Percentiles rank a stretch among this genome's conserved stretches.
phyloP scores from a whole-genome alignment of 2,888 invertebrate genomes.

The Vanessa cardui region DNA sequence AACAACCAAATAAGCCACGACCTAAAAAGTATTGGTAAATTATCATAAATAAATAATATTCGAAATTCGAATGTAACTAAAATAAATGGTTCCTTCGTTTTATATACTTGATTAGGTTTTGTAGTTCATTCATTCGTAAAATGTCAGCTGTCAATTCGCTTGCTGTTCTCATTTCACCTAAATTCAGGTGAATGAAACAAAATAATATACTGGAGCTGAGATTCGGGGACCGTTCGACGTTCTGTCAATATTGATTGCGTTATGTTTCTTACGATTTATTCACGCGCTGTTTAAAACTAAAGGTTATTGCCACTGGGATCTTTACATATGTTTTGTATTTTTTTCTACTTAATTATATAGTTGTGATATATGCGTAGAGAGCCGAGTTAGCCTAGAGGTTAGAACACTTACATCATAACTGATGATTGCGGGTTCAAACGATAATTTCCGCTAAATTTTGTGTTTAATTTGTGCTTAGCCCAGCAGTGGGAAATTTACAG shows the following conservation, averaged over 20 bases:
- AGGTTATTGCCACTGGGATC: too few relatives aligned
- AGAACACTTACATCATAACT: too few relatives aligned
- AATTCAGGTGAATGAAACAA: constrained; percentile 16
- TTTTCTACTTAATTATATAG: too few relatives aligned
- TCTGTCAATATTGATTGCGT: constrained; percentile 1
- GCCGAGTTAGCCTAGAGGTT: too few relatives aligned
- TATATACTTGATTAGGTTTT: constrained; percentile 2
- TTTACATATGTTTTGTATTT: too few relatives aligned
- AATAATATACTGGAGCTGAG: constrained; percentile 22
- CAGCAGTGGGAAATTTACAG: too few relatives aligned
- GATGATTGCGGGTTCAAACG: too few relatives aligned
- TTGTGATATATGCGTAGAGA: too few relatives aligned
- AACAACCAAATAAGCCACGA: too few relatives aligned
- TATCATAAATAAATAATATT: background rate
- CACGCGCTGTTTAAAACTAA: background rate
- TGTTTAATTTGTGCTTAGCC: too few relatives aligned
- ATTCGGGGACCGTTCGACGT: constrained; percentile 14
- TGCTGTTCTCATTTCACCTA: constrained; percentile 15
- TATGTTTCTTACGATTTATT: background rate
- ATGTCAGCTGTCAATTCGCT: constrained; percentile 24
- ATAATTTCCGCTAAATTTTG: too few relatives aligned
- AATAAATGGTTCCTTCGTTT: background rate
- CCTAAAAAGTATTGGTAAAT: background rate
- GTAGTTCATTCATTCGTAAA: constrained; percentile 7
- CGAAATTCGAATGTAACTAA: background rate